These are phyloP conservation scores for Shargacucullia verbasci DNA, from an alignment of 2,888 invertebrate genomes.

Conservation along the genomic window DNA sequence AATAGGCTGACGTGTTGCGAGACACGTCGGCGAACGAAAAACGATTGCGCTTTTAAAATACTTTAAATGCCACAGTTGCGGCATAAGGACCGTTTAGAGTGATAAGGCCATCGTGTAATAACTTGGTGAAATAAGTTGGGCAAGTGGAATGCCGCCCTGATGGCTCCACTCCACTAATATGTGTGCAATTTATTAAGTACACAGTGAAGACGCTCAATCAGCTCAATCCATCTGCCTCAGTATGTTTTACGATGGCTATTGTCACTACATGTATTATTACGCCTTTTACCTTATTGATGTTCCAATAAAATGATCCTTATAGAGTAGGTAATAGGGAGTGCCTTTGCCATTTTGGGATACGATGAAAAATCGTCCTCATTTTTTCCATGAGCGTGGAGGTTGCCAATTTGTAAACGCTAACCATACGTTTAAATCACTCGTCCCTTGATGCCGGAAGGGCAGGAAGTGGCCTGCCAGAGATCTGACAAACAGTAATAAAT, in stretches of 20 bases:
- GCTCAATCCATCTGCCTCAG: slow-evolving; percentile 22
- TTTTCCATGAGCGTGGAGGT: slow-evolving; percentile 54
- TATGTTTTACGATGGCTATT: slow-evolving; percentile 40
- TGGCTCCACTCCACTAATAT: slow-evolving; percentile 23
- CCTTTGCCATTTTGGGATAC: slow-evolving; percentile 49
- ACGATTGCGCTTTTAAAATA: slow-evolving; percentile 61
- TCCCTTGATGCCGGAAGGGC: slow-evolving; percentile 37
- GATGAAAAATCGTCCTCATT: slow-evolving; percentile 60
- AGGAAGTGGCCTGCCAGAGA: slow-evolving; percentile 47
- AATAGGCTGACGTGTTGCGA: slow-evolving; percentile 55
- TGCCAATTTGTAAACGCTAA: slow-evolving; percentile 61
- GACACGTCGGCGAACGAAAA: slow-evolving; percentile 32
- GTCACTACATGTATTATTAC: slow-evolving; percentile 42
- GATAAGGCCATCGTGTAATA: slow-evolving; percentile 51
- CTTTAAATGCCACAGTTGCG: slow-evolving; percentile 54
- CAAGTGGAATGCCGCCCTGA: slow-evolving; percentile 38
- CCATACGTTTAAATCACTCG: slow-evolving; percentile 59
- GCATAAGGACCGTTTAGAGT: slow-evolving; percentile 39
- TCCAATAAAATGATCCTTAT: slow-evolving; percentile 52
- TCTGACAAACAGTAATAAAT: slow-evolving; percentile 48
- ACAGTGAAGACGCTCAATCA: slow-evolving; percentile 25
- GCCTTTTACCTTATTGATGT: slow-evolving; percentile 42
- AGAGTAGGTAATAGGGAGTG: slow-evolving; percentile 46
- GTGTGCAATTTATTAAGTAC: slow-evolving; percentile 29
- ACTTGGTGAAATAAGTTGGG: slow-evolving; percentile 40